Conservation (phyloP, 2,888 invertebrate species). For the Cosmia trapezina region DNA sequence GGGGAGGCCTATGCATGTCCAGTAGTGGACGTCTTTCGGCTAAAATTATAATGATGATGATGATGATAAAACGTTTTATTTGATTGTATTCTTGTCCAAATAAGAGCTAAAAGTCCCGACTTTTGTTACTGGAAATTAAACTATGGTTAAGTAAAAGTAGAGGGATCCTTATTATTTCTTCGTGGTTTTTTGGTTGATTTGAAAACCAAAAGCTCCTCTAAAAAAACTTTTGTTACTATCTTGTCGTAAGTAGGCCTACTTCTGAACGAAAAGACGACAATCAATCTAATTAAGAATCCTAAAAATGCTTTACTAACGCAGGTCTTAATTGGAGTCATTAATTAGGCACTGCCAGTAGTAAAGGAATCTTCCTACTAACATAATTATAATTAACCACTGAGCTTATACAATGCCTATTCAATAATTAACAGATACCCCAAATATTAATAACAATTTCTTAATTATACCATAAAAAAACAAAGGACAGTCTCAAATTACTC, state of each 20-base stretch:
- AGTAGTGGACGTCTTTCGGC: too few relatives aligned
- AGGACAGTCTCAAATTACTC: slow-evolving; percentile 24
- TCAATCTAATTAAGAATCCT: too few relatives aligned
- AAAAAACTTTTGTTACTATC: too few relatives aligned
- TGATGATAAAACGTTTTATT: too few relatives aligned
- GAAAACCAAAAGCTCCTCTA: too few relatives aligned
- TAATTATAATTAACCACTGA: background rate
- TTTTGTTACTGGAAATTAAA: background rate
- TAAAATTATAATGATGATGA: too few relatives aligned
- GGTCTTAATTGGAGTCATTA: background rate
- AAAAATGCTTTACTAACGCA: background rate
- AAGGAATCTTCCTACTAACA: background rate
- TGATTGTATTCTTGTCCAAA: background rate
- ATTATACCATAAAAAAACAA: slow-evolving; percentile 30
- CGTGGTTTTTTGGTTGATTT: background rate
- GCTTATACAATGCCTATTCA: background rate
- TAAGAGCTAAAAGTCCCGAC: background rate
- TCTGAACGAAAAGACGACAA: too few relatives aligned
- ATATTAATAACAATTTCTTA: slow-evolving; percentile 5
- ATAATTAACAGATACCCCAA: background rate
- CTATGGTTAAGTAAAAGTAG: background rate
- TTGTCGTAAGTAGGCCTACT: too few relatives aligned
- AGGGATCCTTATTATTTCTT: background rate
- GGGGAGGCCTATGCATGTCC: too few relatives aligned
- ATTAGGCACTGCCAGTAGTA: background rate